Evolutionary conservation across 2,888 invertebrate genomes (phyloP).

Genomic region (Lasioglossum leucozonium): DNA sequence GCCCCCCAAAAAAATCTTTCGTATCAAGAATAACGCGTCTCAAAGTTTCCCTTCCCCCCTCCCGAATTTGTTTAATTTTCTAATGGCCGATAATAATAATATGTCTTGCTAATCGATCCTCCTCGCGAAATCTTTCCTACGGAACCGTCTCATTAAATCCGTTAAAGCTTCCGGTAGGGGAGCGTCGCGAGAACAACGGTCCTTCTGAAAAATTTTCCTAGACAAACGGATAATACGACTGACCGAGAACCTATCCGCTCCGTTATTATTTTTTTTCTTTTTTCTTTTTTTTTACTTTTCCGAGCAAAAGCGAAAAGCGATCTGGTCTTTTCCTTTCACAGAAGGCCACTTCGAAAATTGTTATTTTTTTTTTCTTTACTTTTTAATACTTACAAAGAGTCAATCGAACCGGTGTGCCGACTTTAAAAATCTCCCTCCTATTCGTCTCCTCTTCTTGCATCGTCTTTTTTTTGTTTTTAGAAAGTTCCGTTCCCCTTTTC

Average conservation of each 20-base stretch:
- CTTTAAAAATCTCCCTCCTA: slow-evolving; percentile 48
- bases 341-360: slow-evolving; percentile 84
- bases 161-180: slow-evolving; percentile 56
- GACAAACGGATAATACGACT: slow-evolving; percentile 62
- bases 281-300: slow-evolving; percentile 3
- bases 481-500: slow-evolving; percentile 48
- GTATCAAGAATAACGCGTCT: slow-evolving; percentile 83
- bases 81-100: slow-evolving; percentile 66
- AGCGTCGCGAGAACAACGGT: slow-evolving; percentile 63
- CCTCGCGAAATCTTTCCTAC: slow-evolving; percentile 20
- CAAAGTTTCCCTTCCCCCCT: slow-evolving; percentile 18
- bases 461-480: slow-evolving; percentile 34
- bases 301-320: slow-evolving; percentile 79
- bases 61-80: slow-evolving; percentile 54
- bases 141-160: slow-evolving; percentile 15
- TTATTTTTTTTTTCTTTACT: slow-evolving; percentile 47
- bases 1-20: slow-evolving; percentile 80
- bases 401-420: slow-evolving; percentile 69
- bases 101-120: slow-evolving; percentile 48
- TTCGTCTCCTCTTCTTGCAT: background rate
- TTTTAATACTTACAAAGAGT: slow-evolving; percentile 79
- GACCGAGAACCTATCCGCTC: slow-evolving; percentile 52
- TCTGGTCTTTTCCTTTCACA: slow-evolving; percentile 76
- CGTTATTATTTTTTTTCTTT: slow-evolving; percentile 3
- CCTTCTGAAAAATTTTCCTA: slow-evolving; percentile 62